Conservation (phyloP, 2,797 vertebrate species). For the Paedocypris micromegethes region DNA sequence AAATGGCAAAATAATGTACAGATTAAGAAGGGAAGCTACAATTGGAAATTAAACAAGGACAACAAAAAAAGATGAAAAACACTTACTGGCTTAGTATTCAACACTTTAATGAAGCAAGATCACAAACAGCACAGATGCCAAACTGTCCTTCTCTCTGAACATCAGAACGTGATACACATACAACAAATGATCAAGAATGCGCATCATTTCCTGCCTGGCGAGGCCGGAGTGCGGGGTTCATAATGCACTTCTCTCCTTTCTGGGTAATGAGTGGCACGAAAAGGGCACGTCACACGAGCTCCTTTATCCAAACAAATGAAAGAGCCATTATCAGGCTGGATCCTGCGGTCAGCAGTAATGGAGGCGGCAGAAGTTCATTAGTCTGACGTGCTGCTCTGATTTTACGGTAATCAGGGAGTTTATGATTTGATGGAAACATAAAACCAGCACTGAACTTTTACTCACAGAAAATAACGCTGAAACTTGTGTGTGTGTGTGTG, state of each 20-base stretch:
- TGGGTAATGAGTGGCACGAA: constrained; percentile 48
- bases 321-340: constrained; percentile 57
- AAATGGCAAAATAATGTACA: no score
- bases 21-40: no score
- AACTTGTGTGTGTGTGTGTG: no score
- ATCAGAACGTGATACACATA: neutral
- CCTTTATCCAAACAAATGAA: constrained; percentile 65
- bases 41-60: no score
- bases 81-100: no score
- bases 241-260: constrained; percentile 36
- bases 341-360: constrained; percentile 47
- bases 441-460: neutral
- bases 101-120: no score
- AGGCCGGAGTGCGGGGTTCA: constrained; percentile 37
- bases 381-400: constrained; percentile 3
- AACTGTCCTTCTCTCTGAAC: neutral
- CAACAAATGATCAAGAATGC: constrained; percentile 26
- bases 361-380: constrained; percentile 39
- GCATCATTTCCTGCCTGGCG: constrained; percentile 24
- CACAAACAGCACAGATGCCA: neutral
- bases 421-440: constrained; percentile 4
- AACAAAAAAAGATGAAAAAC: no score
- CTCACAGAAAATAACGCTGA: no score
- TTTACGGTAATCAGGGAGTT: neutral
- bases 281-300: constrained; percentile 46